Evolutionary conservation across 2,113 vertebrate species (phyloP).

Genomic region (Gymnarchus niloticus): DNA sequence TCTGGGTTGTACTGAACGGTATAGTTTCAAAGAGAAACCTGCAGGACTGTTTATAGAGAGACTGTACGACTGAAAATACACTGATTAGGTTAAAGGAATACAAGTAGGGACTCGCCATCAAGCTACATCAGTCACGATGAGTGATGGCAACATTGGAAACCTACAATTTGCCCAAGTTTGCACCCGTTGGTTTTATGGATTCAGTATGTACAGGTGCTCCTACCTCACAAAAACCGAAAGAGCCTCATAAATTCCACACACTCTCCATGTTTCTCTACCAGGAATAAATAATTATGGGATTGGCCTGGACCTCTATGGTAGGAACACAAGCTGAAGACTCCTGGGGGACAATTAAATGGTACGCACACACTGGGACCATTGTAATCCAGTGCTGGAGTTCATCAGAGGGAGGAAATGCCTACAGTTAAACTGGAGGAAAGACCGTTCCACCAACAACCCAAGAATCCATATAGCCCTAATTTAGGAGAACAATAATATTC

Average conservation of each 20-base stretch:
- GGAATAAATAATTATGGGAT: constrained; percentile 26
- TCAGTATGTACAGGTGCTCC: constrained; percentile 35
- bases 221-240: constrained; percentile 15
- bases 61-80: background rate
- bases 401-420: constrained; percentile 25
- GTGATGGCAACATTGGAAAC: background rate
- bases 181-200: constrained; percentile 22
- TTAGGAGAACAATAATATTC: background rate
- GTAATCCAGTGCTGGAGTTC: constrained; percentile 24
- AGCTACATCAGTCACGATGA: background rate
- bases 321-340: constrained; percentile 17
- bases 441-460: background rate
- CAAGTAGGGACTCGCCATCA: background rate
- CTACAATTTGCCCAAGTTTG: too few species aligned
- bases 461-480: constrained; percentile 22
- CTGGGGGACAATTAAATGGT: background rate
- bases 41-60: background rate
- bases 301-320: constrained; percentile 18
- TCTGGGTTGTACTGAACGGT: background rate
- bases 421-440: background rate
- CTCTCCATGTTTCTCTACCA: constrained; percentile 19
- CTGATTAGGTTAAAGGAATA: background rate
- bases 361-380: constrained; percentile 2
- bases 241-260: constrained; percentile 34
- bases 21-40: background rate